A percentile compares a stretch with the other conserved stretches of the same genome.
Conservation (phyloP, 2,888 invertebrate genomes). For the Myopa testacea region DNA sequence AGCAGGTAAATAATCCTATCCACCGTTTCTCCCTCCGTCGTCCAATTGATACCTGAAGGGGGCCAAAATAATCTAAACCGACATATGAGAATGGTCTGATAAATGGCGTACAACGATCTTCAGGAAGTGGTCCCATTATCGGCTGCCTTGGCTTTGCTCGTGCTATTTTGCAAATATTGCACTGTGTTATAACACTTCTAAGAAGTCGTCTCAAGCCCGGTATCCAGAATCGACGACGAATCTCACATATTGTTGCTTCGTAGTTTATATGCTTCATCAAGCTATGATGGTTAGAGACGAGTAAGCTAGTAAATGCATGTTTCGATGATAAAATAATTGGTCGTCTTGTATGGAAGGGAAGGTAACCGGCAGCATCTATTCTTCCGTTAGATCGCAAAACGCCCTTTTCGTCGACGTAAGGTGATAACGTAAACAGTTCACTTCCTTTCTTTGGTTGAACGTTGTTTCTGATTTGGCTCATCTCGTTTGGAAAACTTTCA, state of each 20-base stretch:
- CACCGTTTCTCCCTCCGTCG: constrained; percentile 41
- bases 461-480: not conserved
- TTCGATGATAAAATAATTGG: constrained; percentile 30
- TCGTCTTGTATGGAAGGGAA: constrained; percentile 36
- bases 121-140: constrained; percentile 43
- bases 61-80: not conserved
- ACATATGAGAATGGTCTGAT: constrained; percentile 42
- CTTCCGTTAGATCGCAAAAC: constrained; percentile 26
- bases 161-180: constrained; percentile 16
- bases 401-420: not conserved
- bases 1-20: constrained; percentile 47
- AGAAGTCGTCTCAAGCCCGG: constrained; percentile 18
- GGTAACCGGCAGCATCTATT: constrained; percentile 40
- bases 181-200: constrained; percentile 5
- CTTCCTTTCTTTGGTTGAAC: not conserved
- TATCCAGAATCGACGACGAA: constrained; percentile 29
- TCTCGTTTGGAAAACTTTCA: not conserved
- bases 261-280: constrained; percentile 32
- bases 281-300: constrained; percentile 19
- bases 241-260: constrained; percentile 28
- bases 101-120: constrained; percentile 39
- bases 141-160: constrained; percentile 34
- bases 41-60: constrained; percentile 28
- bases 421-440: not conserved
- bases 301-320: constrained; percentile 38